A percentile compares a stretch with the other conserved stretches of the same genome.
phyloP scores from a whole-genome alignment of 1,140 invertebrate species.

The Drosophila serrata region DNA sequence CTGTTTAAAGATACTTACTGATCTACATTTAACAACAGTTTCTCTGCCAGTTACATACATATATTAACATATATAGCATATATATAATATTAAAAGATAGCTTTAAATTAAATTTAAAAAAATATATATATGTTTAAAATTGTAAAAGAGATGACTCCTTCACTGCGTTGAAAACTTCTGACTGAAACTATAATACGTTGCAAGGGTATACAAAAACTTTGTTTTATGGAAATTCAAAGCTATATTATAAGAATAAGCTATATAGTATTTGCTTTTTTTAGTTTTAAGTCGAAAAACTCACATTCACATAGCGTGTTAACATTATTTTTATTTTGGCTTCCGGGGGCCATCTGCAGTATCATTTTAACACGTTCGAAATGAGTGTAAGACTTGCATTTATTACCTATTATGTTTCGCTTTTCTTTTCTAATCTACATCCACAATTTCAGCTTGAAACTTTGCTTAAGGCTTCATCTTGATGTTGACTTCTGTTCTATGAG shows the following conservation, averaged over 20 bases:
- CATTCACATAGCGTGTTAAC: conserved; percentile 17
- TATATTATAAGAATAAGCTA: background rate
- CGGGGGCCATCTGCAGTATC: conserved; percentile 35
- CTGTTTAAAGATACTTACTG: no score
- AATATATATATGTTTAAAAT: no score
- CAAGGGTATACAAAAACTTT: no score
- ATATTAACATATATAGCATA: no score
- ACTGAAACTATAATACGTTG: no score
- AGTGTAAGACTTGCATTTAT: conserved; percentile 54
- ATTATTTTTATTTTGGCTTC: conserved; percentile 34
- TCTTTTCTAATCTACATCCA: conserved; percentile 61
- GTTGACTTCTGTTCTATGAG: conserved; percentile 15
- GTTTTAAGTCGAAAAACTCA: background rate
- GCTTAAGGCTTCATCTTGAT: background rate
- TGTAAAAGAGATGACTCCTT: no score
- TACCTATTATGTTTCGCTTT: conserved; percentile 57
- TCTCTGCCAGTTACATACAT: no score
- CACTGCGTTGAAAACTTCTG: no score
- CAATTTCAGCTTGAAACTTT: background rate
- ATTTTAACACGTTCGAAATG: conserved; percentile 54
- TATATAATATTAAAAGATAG: no score
- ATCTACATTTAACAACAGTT: no score
- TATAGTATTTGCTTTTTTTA: background rate
- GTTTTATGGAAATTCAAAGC: background rate
- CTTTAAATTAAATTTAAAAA: no score